A percentile compares a stretch with the other conserved stretches of the same genome.
These are phyloP conservation scores for Ophion slaviceki DNA, from an alignment of 2,888 invertebrate species.

Conservation along the genomic window DNA sequence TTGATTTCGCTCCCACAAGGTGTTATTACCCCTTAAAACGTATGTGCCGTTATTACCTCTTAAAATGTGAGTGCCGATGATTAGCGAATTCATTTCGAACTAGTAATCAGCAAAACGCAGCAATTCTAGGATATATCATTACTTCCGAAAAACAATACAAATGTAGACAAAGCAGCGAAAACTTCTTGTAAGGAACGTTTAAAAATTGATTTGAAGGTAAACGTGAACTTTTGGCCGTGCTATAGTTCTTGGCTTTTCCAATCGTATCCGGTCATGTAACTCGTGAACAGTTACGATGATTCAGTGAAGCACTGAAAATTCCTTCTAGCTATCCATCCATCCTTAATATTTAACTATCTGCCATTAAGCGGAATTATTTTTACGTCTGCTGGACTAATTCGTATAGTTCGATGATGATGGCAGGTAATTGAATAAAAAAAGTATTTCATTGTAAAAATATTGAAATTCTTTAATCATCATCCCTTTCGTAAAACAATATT, in stretches of 20 bases:
- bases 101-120: too few relatives aligned
- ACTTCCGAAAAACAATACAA: too few relatives aligned
- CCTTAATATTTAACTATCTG: neutral
- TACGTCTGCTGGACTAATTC: neutral
- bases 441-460: conserved; percentile 15
- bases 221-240: neutral
- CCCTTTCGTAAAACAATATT: conserved; percentile 20
- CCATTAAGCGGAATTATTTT: neutral
- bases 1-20: too few relatives aligned
- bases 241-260: neutral
- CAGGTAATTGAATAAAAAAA: neutral
- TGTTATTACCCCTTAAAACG: too few relatives aligned
- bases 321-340: neutral
- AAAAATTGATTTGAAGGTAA: neutral
- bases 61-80: too few relatives aligned
- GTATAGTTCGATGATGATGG: neutral
- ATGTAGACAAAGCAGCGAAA: neutral
- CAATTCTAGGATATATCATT: too few relatives aligned
- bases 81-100: too few relatives aligned
- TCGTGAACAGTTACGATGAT: neutral
- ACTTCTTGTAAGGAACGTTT: neutral
- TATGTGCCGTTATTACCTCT: too few relatives aligned
- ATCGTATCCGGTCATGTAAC: neutral
- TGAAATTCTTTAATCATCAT: conserved; percentile 36
- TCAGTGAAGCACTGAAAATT: neutral